A percentile compares a stretch with the other conserved stretches of the same genome.
phyloP scores from a whole-genome alignment of 37 sponge, comb jelly and placozoan species.

The Diacarnus erythraeanus region DNA sequence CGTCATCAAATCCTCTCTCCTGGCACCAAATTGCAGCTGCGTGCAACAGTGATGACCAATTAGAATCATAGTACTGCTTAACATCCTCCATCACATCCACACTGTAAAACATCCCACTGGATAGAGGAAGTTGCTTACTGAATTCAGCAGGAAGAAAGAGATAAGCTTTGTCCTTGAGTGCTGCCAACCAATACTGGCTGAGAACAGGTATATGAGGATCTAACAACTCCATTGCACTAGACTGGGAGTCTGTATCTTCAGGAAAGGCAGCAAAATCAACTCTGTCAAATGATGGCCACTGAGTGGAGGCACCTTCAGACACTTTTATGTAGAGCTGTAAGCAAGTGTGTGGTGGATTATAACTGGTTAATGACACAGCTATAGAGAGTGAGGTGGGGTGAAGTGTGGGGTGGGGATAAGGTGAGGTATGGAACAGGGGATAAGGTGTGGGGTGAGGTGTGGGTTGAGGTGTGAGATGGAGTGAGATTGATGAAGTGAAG shows the following conservation, averaged over 20 bases:
- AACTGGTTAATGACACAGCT: no score
- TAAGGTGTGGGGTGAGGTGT: no score
- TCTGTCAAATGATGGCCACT: neutral
- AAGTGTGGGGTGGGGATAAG: no score
- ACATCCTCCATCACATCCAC: slow-evolving; percentile 60
- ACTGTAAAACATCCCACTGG: slow-evolving; percentile 78
- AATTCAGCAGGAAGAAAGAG: slow-evolving; percentile 89
- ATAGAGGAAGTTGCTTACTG: slow-evolving; percentile 74
- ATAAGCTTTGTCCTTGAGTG: slow-evolving; percentile 84
- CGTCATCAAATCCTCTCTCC: slow-evolving; percentile 30
- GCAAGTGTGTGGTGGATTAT: neutral
- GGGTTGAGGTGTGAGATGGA: no score
- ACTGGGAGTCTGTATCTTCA: slow-evolving; percentile 10
- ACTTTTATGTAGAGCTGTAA: slow-evolving; percentile 79
- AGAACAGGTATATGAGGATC: slow-evolving; percentile 74
- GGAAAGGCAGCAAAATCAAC: neutral
- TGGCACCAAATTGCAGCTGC: slow-evolving; percentile 88
- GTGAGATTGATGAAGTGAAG: no score
- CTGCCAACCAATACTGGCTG: slow-evolving; percentile 83
- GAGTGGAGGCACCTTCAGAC: slow-evolving; percentile 11
- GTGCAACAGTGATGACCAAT: slow-evolving; percentile 86
- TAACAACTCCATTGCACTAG: slow-evolving; percentile 50
- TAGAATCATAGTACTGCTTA: slow-evolving; percentile 67
- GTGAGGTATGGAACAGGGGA: no score
- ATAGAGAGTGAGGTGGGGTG: no score